Evolutionary conservation across 2,888 invertebrate genomes (phyloP).

Genomic region (Microdon myrmicae): DNA sequence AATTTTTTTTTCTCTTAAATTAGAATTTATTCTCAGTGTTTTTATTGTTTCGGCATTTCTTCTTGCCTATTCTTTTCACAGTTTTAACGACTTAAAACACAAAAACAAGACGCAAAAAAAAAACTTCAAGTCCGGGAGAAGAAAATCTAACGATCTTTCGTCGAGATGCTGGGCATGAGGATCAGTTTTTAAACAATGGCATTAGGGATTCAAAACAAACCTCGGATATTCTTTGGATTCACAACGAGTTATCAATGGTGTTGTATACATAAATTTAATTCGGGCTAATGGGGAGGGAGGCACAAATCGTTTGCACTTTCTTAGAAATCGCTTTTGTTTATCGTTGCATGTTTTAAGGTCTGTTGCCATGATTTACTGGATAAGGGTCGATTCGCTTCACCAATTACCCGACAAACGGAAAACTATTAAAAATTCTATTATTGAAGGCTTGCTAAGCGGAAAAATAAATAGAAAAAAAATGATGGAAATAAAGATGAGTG

Average conservation of each 20-base stretch:
- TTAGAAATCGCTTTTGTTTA: conserved; percentile 44
- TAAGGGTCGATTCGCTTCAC: conserved; percentile 49
- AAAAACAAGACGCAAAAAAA: conserved; percentile 4
- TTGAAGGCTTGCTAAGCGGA: conserved; percentile 46
- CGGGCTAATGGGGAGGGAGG: conserved; percentile 49
- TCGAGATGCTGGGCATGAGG: conserved; percentile 19
- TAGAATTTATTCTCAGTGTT: conserved; percentile 33
- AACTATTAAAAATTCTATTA: conserved; percentile 38
- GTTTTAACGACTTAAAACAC: conserved; percentile 38
- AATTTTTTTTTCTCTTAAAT: conserved; percentile 11
- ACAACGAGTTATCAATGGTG: conserved; percentile 6
- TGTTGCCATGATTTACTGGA: conserved; percentile 1
- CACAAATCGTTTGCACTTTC: conserved; percentile 49
- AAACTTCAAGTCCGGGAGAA: conserved; percentile 1
- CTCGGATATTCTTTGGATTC: too few species aligned
- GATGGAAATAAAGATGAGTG: background rate
- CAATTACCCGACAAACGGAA: conserved; percentile 30
- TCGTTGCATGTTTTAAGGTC: conserved; percentile 25
- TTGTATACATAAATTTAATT: conserved; percentile 33
- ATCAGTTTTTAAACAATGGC: conserved; percentile 38
- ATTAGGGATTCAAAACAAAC: conserved; percentile 37
- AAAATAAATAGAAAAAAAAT: conserved; percentile 43
- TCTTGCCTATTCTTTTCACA: conserved; percentile 1
- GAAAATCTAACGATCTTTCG: conserved; percentile 27
- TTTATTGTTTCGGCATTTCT: conserved; percentile 15